Evolutionary conservation across 2,113 vertebrate genomes (phyloP).

Genomic region (Pandion haliaetus): DNA sequence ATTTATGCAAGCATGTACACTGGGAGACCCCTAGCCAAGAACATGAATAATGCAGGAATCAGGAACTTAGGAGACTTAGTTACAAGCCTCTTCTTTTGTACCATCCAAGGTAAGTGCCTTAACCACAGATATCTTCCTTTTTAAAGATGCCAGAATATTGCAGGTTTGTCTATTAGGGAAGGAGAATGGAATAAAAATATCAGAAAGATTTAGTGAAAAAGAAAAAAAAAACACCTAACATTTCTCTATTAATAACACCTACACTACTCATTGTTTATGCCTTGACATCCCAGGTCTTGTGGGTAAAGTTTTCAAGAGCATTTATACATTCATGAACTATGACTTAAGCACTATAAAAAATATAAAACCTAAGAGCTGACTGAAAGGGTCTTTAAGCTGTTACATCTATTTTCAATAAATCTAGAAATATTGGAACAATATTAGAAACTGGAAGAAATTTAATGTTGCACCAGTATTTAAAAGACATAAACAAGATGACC

Average conservation of each 20-base stretch:
- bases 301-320: neutral
- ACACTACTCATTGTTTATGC: neutral
- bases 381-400: neutral
- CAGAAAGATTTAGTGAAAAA: neutral
- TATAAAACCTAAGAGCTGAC: neutral
- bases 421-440: neutral
- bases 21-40: neutral
- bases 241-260: neutral
- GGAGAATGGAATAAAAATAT: neutral
- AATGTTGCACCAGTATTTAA: neutral
- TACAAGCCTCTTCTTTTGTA: neutral
- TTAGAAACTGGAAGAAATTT: neutral
- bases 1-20: neutral
- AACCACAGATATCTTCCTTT: neutral
- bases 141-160: neutral
- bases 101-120: neutral
- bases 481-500: neutral
- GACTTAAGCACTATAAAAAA: neutral
- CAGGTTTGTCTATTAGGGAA: neutral
- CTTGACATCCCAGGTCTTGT: neutral
- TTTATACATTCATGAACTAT: neutral
- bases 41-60: neutral
- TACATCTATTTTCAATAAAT: neutral
- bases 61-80: neutral
- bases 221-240: accelerated